These are phyloP conservation scores for Tenthredo livida DNA, from an alignment of 2,888 invertebrate species.

Conservation along the genomic window DNA sequence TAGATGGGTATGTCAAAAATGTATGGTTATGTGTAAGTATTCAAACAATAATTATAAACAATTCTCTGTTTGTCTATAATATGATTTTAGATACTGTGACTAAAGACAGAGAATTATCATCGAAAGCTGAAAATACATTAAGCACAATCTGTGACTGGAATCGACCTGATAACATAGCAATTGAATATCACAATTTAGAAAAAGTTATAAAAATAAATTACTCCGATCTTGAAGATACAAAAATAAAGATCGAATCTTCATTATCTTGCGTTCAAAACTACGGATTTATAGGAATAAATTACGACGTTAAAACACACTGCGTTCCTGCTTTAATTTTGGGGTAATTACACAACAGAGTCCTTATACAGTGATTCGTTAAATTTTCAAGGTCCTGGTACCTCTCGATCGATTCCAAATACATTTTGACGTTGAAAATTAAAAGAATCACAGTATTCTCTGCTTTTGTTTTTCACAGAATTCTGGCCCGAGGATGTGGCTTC, in stretches of 20 bases:
- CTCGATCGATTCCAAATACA: too few relatives aligned
- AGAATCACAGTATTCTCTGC: neutral
- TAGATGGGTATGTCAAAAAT: neutral
- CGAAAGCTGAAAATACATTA: neutral
- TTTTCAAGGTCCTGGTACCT: too few relatives aligned
- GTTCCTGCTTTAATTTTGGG: slow-evolving; percentile 69
- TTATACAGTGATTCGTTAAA: too few relatives aligned
- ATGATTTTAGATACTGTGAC: neutral
- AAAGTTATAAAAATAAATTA: slow-evolving; percentile 61
- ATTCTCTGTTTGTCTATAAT: neutral
- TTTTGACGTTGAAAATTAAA: too few relatives aligned
- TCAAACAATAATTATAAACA: neutral
- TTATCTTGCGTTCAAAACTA: slow-evolving; percentile 58
- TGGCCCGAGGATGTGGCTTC: slow-evolving; percentile 64
- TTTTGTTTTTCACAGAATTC: slow-evolving; percentile 64
- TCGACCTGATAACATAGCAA: slow-evolving; percentile 56
- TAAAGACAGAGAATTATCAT: neutral
- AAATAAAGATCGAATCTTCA: slow-evolving; percentile 54
- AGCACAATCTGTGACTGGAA: slow-evolving; percentile 33
- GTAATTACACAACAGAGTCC: slow-evolving; percentile 58
- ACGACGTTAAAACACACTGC: slow-evolving; percentile 63
- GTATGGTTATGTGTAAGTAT: too few relatives aligned
- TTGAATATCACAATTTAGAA: slow-evolving; percentile 66
- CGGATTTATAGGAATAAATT: slow-evolving; percentile 68
- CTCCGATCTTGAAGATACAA: slow-evolving; percentile 57